Conservation (phyloP, 30 jellyfish, hydroid and myxozoan species). For the Mastigias papua region DNA sequence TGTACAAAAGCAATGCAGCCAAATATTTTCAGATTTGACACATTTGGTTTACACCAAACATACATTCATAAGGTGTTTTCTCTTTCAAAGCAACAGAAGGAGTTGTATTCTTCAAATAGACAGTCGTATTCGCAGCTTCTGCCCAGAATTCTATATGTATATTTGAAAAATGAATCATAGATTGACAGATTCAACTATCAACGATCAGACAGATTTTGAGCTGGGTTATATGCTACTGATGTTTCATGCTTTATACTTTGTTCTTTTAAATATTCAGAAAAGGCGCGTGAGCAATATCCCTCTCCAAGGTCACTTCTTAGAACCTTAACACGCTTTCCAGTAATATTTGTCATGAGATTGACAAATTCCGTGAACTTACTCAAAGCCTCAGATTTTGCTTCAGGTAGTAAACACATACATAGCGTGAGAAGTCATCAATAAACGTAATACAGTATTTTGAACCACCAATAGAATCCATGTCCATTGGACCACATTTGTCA, state of each 20-base stretch:
- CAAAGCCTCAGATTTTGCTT: constrained; percentile 39
- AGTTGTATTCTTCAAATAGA: constrained; percentile 23
- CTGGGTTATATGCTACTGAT: background rate
- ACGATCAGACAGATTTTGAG: constrained; percentile 28
- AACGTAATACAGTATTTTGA: constrained; percentile 41
- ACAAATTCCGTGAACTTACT: constrained; percentile 49
- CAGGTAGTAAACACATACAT: background rate
- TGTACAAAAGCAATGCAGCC: background rate
- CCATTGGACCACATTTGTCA: constrained; percentile 48
- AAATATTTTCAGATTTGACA: background rate
- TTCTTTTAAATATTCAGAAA: constrained; percentile 4
- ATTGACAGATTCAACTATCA: constrained; percentile 28
- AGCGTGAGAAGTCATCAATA: background rate
- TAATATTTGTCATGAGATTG: constrained; percentile 2
- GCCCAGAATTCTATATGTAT: constrained; percentile 38
- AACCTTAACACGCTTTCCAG: constrained; percentile 14
- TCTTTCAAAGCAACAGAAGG: background rate
- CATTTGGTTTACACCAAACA: background rate
- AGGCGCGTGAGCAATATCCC: background rate
- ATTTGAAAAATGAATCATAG: constrained; percentile 48
- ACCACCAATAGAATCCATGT: constrained; percentile 52
- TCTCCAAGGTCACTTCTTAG: constrained; percentile 13
- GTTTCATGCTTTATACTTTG: constrained; percentile 12
- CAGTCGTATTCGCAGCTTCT: constrained; percentile 51
- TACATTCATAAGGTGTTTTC: background rate